A percentile compares a stretch with the other conserved stretches of the same genome.
Conservation (phyloP, 2,888 invertebrate species). For the Drosophila helvetica region DNA sequence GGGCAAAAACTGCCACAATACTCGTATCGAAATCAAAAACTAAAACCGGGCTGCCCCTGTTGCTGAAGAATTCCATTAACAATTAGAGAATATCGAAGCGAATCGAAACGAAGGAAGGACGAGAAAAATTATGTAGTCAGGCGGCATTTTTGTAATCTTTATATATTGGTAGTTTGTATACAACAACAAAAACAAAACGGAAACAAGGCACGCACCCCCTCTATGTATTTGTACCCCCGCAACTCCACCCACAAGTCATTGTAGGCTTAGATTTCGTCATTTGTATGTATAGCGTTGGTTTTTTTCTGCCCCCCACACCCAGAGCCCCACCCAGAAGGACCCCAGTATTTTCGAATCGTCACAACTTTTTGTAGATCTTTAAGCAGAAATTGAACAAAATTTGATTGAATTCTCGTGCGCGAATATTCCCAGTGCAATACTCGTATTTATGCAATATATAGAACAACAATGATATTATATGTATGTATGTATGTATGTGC, state of each 20-base stretch:
- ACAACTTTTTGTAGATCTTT: constrained; percentile 22
- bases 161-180: constrained; percentile 73
- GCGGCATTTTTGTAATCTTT: constrained; percentile 69
- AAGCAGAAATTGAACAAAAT: constrained; percentile 4
- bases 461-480: constrained; percentile 12
- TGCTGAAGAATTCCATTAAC: constrained; percentile 84
- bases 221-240: constrained; percentile 5
- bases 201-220: constrained; percentile 12
- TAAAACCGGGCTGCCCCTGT: constrained; percentile 84
- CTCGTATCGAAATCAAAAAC: constrained; percentile 84
- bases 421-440: constrained; percentile 34
- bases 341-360: constrained; percentile 39
- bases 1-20: constrained; percentile 84
- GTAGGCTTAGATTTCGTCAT: constrained; percentile 48
- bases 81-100: constrained; percentile 65
- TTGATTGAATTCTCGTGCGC: constrained; percentile 40
- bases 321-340: constrained; percentile 13
- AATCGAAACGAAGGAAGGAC: constrained; percentile 10
- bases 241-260: constrained; percentile 13
- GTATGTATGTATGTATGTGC: constrained; percentile 48
- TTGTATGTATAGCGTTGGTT: constrained; percentile 27
- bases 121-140: constrained; percentile 29
- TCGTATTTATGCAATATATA: constrained; percentile 19
- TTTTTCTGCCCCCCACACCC: constrained; percentile 25
- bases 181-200: constrained; percentile 34